Evolutionary conservation across 1,140 invertebrate genomes (phyloP).

Genomic region (Conus betulinus): DNA sequence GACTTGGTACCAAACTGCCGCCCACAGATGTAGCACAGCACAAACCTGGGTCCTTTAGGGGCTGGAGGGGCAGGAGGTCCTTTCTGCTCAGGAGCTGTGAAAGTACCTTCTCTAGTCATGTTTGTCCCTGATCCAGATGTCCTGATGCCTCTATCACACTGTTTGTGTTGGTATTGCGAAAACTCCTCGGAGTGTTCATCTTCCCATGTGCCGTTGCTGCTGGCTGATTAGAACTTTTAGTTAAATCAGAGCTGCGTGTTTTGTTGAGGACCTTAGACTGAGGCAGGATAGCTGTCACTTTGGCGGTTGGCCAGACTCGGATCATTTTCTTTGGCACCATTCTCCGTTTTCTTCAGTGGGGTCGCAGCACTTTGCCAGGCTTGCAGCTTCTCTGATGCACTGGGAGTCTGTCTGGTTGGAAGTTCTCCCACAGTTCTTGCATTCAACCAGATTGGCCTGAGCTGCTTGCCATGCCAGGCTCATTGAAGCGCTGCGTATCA

Average conservation of each 20-base stretch:
- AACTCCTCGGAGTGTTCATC: not conserved
- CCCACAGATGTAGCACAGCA: conserved; percentile 84
- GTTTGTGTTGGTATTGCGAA: conserved; percentile 27
- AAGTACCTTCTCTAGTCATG: conserved; percentile 46
- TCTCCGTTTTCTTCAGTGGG: conserved; percentile 35
- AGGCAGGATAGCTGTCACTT: conserved; percentile 50
- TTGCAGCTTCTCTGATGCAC: conserved; percentile 83
- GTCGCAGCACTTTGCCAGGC: conserved; percentile 58
- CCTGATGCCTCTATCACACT: not conserved
- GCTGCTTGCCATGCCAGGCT: conserved; percentile 72
- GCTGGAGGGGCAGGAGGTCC: conserved; percentile 45
- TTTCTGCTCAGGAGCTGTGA: conserved; percentile 54
- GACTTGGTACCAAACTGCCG: conserved; percentile 83
- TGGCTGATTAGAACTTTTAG: conserved; percentile 18
- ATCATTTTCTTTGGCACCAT: conserved; percentile 11
- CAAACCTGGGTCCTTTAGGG: conserved; percentile 66
- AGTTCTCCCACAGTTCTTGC: conserved; percentile 82
- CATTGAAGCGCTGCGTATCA: conserved; percentile 68
- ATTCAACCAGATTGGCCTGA: conserved; percentile 80
- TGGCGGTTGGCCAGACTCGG: conserved; percentile 36
- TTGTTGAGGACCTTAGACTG: conserved; percentile 50
- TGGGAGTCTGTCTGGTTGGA: conserved; percentile 82
- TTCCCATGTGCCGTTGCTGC: not conserved
- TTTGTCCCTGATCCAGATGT: not conserved
- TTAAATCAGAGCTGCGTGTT: not conserved